A percentile compares a stretch with the other conserved stretches of the same genome.
Conservation (phyloP, 1,140 invertebrate species). For the Lepeophtheirus salmonis region DNA sequence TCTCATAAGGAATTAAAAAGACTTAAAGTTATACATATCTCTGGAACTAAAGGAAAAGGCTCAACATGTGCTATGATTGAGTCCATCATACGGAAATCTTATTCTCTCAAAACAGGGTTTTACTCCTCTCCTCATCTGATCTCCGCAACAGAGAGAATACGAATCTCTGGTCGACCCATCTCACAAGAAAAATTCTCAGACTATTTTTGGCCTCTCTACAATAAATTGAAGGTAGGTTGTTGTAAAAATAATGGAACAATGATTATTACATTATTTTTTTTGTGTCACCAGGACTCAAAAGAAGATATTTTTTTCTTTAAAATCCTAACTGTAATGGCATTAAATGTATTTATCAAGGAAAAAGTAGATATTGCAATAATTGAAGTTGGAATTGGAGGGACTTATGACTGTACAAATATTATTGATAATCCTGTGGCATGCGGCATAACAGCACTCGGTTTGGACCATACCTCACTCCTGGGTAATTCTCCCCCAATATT, state of each 20-base stretch:
- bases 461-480: slow-evolving; percentile 72
- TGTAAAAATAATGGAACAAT: slow-evolving; percentile 1
- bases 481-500: slow-evolving; percentile 36
- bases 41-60: slow-evolving; percentile 61
- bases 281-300: slow-evolving; percentile 28
- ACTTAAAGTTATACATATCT: slow-evolving; percentile 71
- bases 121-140: slow-evolving; percentile 89
- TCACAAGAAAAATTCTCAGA: slow-evolving; percentile 47
- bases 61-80: slow-evolving; percentile 87
- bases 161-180: slow-evolving; percentile 62
- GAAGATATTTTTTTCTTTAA: slow-evolving; percentile 49
- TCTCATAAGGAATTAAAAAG: slow-evolving; percentile 19
- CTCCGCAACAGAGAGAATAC: slow-evolving; percentile 73
- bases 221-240: slow-evolving; percentile 32
- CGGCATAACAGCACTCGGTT: slow-evolving; percentile 69
- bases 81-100: slow-evolving; percentile 61
- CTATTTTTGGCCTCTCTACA: slow-evolving; percentile 67
- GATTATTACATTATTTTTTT: slow-evolving; percentile 21
- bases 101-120: slow-evolving; percentile 71
- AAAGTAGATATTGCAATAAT: slow-evolving; percentile 79
- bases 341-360: slow-evolving; percentile 66
- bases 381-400: slow-evolving; percentile 93
- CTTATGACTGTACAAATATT: slow-evolving; percentile 83
- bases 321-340: slow-evolving; percentile 77
- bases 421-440: slow-evolving; percentile 35